Base-by-base conservation (phyloP, 1,140 invertebrate species). In the Aphis craccivora region DNA sequence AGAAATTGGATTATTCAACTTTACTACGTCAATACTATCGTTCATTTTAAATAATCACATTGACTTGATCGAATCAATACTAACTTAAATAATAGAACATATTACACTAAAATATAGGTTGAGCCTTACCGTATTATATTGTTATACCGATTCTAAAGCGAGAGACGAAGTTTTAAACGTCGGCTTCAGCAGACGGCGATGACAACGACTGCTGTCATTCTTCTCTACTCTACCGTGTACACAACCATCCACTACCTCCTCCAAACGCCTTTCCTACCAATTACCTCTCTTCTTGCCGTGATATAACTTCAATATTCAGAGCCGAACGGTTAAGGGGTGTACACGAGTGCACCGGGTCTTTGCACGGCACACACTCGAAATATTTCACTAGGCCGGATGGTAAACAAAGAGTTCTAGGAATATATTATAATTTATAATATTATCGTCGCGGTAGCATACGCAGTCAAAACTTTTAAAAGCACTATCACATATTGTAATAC, bases 391-490 rank as follows among this genome's bases (percentile, higher is more conserved):
- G 22, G 81, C 20, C 2, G 81, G 37, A 83, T 45, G 40, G 43
- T 11, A 86, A 87, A 87, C 84, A 87, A 48, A 86, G 43, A 87
- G 43, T 87, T 87, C 43, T 87, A 25, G 84, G 43, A 87, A 87
- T 48, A 48, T 40, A 87, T 87, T 87, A 76, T 76, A 35, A 76
- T 76, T 76, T 76, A 76, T 76, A 76, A n/a, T n/a, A 76, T 76
- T 35, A 87, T 45, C 25, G 84, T 45, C 40, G 25, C 14, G 0
- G 43, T 30, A 14, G 30, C 30, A 18, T 30, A n/a, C 40, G 43
- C 9, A 45, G 14, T 87, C 43, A 20, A 91, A 76, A 91, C 55
- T 91, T 91, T 91, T 91, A 91, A 91, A 25, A 60, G 40, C 55
- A 67, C 55, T 14, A 43, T 91, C 55, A 91, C 25, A 91, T 43